Conservation (phyloP, 1,140 invertebrate species). For the Dendroctonus ponderosae region DNA sequence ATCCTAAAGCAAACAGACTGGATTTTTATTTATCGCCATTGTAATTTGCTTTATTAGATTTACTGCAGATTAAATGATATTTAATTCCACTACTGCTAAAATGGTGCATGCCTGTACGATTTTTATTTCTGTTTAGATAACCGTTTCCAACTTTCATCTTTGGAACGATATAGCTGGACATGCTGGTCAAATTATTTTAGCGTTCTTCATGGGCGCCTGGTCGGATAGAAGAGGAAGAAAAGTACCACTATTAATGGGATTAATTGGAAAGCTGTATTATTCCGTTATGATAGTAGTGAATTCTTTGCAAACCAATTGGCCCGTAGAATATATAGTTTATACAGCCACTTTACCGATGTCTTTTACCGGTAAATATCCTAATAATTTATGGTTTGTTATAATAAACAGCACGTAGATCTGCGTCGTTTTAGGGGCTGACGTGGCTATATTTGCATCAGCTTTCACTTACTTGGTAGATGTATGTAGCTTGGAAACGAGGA, state of each 20-base stretch:
- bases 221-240: slow-evolving; percentile 71
- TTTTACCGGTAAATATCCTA: slow-evolving; percentile 62
- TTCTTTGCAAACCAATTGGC: slow-evolving; percentile 63
- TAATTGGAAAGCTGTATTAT: slow-evolving; percentile 71
- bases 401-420: background rate
- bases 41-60: too few relatives aligned
- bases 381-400: background rate
- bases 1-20: too few relatives aligned
- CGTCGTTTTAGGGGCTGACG: slow-evolving; percentile 54
- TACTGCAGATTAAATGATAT: too few relatives aligned
- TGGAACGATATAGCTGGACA: slow-evolving; percentile 72
- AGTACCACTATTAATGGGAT: slow-evolving; percentile 64
- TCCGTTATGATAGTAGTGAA: slow-evolving; percentile 71
- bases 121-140: slow-evolving; percentile 54
- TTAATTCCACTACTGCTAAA: too few relatives aligned
- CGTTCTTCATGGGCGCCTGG: slow-evolving; percentile 73
- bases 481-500: slow-evolving; percentile 61
- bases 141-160: slow-evolving; percentile 69
- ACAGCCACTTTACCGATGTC: slow-evolving; percentile 70
- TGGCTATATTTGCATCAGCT: slow-evolving; percentile 71
- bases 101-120: background rate
- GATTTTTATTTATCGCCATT: too few relatives aligned
- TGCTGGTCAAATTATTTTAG: slow-evolving; percentile 67
- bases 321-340: slow-evolving; percentile 70
- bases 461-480: slow-evolving; percentile 75